Base-by-base conservation (phyloP, 2,888 invertebrate species). In the Invenusta paracnida region DNA sequence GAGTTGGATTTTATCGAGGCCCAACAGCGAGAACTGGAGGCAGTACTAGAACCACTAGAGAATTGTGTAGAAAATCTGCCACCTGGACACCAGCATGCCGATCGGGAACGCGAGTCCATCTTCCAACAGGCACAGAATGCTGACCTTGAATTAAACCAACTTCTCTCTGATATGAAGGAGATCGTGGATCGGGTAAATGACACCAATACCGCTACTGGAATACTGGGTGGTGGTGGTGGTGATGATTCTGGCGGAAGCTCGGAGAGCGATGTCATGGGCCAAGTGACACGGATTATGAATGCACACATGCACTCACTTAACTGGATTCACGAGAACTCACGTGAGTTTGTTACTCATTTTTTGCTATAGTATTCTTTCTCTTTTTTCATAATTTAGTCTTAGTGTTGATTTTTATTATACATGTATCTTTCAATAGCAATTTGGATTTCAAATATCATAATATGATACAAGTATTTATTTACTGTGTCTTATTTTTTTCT, bases 1-100 rank as follows among this genome's bases (percentile, higher is more conserved):
- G 97, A 98, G 90, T 91, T 98, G 28, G 97, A 98, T 92, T 97
- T 97, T 89, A 95, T 98, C 85, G 90, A 95, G 79, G 95, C 95
- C 0, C 97, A 98, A 89, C 97, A 98, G 91, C 94, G 94, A 87
- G 98, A 98, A 90, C 91, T 98, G 79, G 96, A 97, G 90, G 95
- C 96, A 87, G 93, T 96, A 86, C 93, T 98, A 30, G 93, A 93
- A 0, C 96, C 97, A 0, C 92, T 98, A 87, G 97, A 98, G 92
- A 95, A 95, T 88, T 95, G 95, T 88, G 92, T 92, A 11, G 91
- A 92, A 82, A 89, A 90, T 83, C 88, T 90, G 30, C 91, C 91
- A 0, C 67, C 84, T 73, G 29, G 67, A 81, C 28, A 31, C 17
- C 83, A 87, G 17, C 90, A 90, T 27, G 88, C 90, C 29, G 96